Conservation (phyloP, 1,140 invertebrate species). For the Drosophila takahashii region DNA sequence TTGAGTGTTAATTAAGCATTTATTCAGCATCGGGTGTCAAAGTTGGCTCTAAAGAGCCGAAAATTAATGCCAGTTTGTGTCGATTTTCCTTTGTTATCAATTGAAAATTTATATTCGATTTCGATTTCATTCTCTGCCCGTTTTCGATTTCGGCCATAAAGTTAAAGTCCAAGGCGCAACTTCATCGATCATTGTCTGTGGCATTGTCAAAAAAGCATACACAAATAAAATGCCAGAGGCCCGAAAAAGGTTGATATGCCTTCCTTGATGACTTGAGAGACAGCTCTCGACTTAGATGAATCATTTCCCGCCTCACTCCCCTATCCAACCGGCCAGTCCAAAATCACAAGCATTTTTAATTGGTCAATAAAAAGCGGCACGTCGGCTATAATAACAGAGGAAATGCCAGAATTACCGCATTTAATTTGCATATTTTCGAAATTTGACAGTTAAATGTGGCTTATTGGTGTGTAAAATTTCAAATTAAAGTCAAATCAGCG, state of each 20-base stretch:
- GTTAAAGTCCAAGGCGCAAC: constrained; percentile 67
- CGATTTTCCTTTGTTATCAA: constrained; percentile 74
- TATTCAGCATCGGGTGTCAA: constrained; percentile 77
- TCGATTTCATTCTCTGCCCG: constrained; percentile 27
- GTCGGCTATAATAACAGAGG: constrained; percentile 62
- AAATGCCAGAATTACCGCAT: constrained; percentile 52
- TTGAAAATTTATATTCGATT: constrained; percentile 54
- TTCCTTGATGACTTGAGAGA: constrained; percentile 44
- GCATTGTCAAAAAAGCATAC: constrained; percentile 46
- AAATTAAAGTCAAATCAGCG: constrained; percentile 47
- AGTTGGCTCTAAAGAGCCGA: constrained; percentile 74
- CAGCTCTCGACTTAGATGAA: constrained; percentile 52
- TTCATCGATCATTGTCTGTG: constrained; percentile 74
- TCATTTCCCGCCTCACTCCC: constrained; percentile 42
- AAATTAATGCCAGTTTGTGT: constrained; percentile 75
- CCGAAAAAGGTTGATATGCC: constrained; percentile 30
- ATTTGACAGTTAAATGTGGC: constrained; percentile 57
- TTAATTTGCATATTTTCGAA: constrained; percentile 53
- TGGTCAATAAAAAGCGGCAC: constrained; percentile 52
- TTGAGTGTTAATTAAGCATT: constrained; percentile 83
- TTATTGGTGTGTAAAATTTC: constrained; percentile 56
- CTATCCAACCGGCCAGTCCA: not conserved
- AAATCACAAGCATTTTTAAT: constrained; percentile 55
- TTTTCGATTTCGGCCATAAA: constrained; percentile 54
- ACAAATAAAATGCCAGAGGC: constrained; percentile 51